A percentile compares a stretch with the other conserved stretches of the same genome.
phyloP scores from a whole-genome alignment of 37 sponge, comb jelly and placozoan species.

The Chondrosia reniformis region DNA sequence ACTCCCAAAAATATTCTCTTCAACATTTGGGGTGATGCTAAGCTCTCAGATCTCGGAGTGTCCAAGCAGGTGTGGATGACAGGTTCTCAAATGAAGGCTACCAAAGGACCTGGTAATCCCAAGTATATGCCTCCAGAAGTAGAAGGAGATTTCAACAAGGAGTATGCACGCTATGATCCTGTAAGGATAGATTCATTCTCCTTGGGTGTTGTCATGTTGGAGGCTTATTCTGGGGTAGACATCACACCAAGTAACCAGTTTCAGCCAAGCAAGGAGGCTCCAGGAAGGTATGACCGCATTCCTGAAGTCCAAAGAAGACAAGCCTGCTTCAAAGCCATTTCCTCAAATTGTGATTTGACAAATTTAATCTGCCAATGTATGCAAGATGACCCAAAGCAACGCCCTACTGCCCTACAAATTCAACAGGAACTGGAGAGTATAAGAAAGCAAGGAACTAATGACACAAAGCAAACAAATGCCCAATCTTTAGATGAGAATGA shows the following conservation, averaged over 20 bases:
- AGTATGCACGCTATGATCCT: background rate
- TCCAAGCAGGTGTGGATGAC: background rate
- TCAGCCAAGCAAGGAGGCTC: background rate
- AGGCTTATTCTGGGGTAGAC: background rate
- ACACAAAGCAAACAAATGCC: too few relatives aligned
- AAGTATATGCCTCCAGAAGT: constrained; percentile 14
- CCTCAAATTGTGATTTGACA: background rate
- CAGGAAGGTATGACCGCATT: background rate
- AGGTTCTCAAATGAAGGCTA: background rate
- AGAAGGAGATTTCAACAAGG: too few relatives aligned
- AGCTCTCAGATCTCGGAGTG: constrained; percentile 2
- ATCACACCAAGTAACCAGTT: background rate
- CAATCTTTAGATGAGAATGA: too few relatives aligned
- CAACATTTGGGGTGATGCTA: background rate
- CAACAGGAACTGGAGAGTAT: too few relatives aligned
- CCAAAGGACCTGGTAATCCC: background rate
- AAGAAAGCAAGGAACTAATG: too few relatives aligned
- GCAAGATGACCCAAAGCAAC: background rate
- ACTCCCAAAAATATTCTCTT: background rate
- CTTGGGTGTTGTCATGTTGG: background rate
- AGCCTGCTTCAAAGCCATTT: background rate
- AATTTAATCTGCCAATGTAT: background rate
- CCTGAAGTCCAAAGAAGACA: background rate
- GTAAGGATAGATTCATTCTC: background rate
- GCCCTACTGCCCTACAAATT: background rate